phyloP scores from a whole-genome alignment of 1,140 invertebrate species.

The Andricus grossulariae region DNA sequence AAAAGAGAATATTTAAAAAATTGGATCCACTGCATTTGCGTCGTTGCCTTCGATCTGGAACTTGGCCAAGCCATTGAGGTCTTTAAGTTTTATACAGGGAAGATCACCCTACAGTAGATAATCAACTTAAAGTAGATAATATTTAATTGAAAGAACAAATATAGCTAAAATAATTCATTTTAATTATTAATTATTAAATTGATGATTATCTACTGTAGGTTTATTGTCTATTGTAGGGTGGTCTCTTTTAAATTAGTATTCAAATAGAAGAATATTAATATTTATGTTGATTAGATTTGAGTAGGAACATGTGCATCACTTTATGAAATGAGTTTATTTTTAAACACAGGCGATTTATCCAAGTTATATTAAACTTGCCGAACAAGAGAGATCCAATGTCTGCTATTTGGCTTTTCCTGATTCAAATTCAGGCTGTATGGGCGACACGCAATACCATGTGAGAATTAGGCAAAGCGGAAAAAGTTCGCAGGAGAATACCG shows the following conservation, averaged over 20 bases:
- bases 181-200: too few relatives aligned
- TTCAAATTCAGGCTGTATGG: slow-evolving; percentile 99
- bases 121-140: too few relatives aligned
- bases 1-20: slow-evolving; percentile 85
- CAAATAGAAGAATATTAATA: not conserved
- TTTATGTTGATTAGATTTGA: slow-evolving; percentile 15
- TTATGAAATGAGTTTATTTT: slow-evolving; percentile 49
- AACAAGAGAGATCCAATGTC: slow-evolving; percentile 97
- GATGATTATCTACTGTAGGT: too few relatives aligned
- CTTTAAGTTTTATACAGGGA: slow-evolving; percentile 45
- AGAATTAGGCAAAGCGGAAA: slow-evolving; percentile 80
- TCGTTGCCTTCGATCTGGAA: slow-evolving; percentile 99
- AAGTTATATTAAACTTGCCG: slow-evolving; percentile 86
- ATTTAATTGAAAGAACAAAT: too few relatives aligned
- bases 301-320: not conserved
- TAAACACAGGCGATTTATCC: slow-evolving; percentile 88
- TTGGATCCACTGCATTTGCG: slow-evolving; percentile 97
- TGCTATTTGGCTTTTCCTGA: slow-evolving; percentile 99
- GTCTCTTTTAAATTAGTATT: too few relatives aligned
- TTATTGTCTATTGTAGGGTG: too few relatives aligned
- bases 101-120: not conserved
- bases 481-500: slow-evolving; percentile 63
- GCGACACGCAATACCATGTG: slow-evolving; percentile 98
- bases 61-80: slow-evolving; percentile 97
- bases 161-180: too few relatives aligned